Evolutionary conservation across 2,888 invertebrate species (phyloP).

Genomic region (Eupithecia subfuscata): DNA sequence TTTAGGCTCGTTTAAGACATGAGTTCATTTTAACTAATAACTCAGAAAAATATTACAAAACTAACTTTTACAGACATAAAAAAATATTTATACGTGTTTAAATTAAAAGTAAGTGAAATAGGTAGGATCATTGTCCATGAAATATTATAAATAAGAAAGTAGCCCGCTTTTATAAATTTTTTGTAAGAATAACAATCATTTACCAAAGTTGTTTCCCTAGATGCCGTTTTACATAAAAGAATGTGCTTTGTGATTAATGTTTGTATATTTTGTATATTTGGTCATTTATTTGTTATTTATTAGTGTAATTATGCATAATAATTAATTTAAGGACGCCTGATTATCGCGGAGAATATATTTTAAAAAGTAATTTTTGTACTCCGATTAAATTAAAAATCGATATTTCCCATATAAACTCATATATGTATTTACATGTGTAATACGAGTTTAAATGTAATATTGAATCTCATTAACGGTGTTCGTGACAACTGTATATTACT

Average conservation of each 20-base stretch:
- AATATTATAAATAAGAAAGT: slow-evolving; percentile 13
- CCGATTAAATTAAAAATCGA: slow-evolving; percentile 48
- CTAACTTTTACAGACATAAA: background rate
- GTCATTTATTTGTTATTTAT: slow-evolving; percentile 38
- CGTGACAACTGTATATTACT: slow-evolving; percentile 64
- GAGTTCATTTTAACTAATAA: background rate
- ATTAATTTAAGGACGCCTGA: slow-evolving; percentile 44
- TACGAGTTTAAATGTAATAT: slow-evolving; percentile 49
- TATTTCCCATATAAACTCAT: slow-evolving; percentile 40
- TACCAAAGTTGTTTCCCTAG: slow-evolving; percentile 2
- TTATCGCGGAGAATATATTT: slow-evolving; percentile 48
- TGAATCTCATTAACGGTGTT: slow-evolving; percentile 55
- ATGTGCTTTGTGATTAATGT: slow-evolving; percentile 34
- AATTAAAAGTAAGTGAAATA: background rate
- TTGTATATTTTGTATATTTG: slow-evolving; percentile 46
- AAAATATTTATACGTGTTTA: background rate
- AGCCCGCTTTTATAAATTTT: slow-evolving; percentile 6
- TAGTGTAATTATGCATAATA: slow-evolving; percentile 40
- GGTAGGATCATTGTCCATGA: slow-evolving; percentile 16
- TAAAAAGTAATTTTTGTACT: slow-evolving; percentile 72
- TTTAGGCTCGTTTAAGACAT: background rate
- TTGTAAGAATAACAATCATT: slow-evolving; percentile 20
- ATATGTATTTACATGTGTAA: slow-evolving; percentile 18
- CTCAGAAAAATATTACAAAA: background rate
- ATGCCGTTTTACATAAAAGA: slow-evolving; percentile 18